Percentiles rank a stretch among this genome's conserved stretches.
These are phyloP conservation scores for Drosophila demipolita DNA, from an alignment of 2,888 invertebrate genomes.

Conservation along the genomic window DNA sequence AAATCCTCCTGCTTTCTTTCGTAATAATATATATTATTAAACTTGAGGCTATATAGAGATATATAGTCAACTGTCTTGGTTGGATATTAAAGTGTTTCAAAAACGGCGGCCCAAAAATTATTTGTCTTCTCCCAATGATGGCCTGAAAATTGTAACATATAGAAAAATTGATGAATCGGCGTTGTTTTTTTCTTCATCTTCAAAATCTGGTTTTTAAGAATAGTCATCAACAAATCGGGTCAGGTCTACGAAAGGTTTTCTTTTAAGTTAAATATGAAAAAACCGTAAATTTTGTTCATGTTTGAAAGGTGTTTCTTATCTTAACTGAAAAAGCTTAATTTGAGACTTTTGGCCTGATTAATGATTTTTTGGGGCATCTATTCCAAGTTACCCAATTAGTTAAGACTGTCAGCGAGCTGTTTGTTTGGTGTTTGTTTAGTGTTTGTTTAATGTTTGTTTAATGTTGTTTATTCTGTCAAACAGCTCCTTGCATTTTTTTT, in stretches of 20 bases:
- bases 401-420: neutral
- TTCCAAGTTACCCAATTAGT: neutral
- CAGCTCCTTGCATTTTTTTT: neutral
- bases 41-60: neutral
- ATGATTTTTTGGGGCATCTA: neutral
- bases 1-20: neutral
- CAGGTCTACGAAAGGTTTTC: neutral
- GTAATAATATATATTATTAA: neutral
- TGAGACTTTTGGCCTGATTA: neutral
- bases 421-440: neutral
- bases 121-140: neutral
- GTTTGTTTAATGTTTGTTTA: too few relatives aligned
- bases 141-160: too few relatives aligned
- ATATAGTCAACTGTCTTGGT: neutral
- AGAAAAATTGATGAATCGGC: neutral
- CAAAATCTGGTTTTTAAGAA: neutral
- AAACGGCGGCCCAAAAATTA: neutral
- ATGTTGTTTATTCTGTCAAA: neutral
- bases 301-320: neutral
- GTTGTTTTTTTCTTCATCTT: too few relatives aligned
- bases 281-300: neutral
- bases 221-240: neutral
- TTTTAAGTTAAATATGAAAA: neutral
- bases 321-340: neutral
- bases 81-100: neutral